phyloP scores from a whole-genome alignment of 2,888 invertebrate species.

The Netelia fuscicornis region DNA sequence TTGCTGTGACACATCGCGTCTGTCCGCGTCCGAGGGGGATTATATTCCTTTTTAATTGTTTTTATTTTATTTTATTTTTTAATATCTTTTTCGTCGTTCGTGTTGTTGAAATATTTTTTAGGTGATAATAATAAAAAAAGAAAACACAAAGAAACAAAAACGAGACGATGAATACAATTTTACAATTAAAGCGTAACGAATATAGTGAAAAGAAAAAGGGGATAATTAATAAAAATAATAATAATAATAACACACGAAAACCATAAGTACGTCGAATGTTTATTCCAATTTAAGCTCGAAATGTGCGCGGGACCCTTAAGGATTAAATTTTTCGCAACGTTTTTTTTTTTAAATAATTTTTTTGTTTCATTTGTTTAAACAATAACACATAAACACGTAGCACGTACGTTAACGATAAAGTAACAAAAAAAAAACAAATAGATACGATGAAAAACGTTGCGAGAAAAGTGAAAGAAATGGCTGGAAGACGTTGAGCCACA shows the following conservation, averaged over 20 bases:
- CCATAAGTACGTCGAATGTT: background rate
- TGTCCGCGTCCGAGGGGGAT: background rate
- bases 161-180: too few relatives aligned
- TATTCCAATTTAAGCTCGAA: background rate
- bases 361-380: background rate
- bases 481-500: background rate
- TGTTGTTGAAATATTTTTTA: slow-evolving; percentile 3
- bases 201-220: background rate
- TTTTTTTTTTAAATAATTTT: background rate
- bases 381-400: background rate
- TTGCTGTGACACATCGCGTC: slow-evolving; percentile 66
- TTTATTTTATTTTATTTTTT: too few relatives aligned
- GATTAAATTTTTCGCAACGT: background rate
- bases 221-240: background rate
- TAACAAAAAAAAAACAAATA: background rate
- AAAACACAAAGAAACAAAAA: background rate
- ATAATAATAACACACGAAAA: background rate
- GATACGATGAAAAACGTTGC: background rate
- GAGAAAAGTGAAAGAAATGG: slow-evolving; percentile 6
- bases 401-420: background rate
- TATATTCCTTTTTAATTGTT: too few relatives aligned
- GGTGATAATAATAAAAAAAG: background rate
- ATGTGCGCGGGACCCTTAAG: slow-evolving; percentile 1
- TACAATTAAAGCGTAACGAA: background rate
- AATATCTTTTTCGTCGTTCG: background rate